These are phyloP conservation scores for Hyperopisus bebe DNA, from an alignment of 2,113 vertebrate species.

Conservation along the genomic window DNA sequence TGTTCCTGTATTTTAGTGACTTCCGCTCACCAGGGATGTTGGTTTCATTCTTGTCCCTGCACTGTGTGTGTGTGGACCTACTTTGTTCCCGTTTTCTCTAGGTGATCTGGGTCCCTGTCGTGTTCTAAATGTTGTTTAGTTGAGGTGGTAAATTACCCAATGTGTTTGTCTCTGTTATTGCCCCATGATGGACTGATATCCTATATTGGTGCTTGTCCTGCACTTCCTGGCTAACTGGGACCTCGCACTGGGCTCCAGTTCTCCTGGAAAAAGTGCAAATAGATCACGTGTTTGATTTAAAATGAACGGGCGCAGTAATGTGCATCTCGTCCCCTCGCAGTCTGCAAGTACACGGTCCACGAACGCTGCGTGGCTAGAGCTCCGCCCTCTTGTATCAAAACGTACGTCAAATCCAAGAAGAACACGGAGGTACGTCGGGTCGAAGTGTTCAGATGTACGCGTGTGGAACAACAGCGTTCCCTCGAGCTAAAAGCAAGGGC, in stretches of 20 bases:
- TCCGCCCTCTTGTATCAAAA: constrained; percentile 86
- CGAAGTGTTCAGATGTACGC: constrained; percentile 46
- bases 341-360: constrained; percentile 90
- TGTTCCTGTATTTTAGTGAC: background rate
- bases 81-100: background rate
- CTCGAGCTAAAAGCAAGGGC: constrained; percentile 39
- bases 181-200: background rate
- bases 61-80: background rate
- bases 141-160: background rate
- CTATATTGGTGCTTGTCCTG: background rate
- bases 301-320: background rate
- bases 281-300: background rate
- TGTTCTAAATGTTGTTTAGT: background rate
- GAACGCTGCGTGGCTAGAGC: constrained; percentile 82
- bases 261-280: background rate
- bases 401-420: constrained; percentile 89
- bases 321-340: constrained; percentile 52
- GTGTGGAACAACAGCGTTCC: constrained; percentile 38
- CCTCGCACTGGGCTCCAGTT: background rate
- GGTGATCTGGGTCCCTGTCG: background rate
- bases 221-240: background rate
- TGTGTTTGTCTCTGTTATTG: background rate
- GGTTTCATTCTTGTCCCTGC: background rate
- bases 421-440: constrained; percentile 78
- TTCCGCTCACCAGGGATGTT: background rate